Evolutionary conservation across 1,140 invertebrate genomes (phyloP).

Genomic region (Cecropterus lyciades): DNA sequence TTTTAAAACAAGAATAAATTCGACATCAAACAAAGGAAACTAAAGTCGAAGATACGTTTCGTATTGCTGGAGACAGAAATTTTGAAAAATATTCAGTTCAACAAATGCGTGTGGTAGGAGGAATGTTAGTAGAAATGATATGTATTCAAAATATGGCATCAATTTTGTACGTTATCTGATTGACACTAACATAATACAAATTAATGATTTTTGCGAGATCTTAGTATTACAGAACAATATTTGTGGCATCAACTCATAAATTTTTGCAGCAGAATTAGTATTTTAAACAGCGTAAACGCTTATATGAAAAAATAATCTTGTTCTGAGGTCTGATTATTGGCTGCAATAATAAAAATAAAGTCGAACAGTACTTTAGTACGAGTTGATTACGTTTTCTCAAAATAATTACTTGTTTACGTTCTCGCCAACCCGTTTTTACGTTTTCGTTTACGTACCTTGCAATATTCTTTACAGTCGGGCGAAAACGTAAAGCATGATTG

Average conservation of each 20-base stretch:
- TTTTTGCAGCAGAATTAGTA: no score
- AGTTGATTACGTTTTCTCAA: no score
- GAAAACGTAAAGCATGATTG: no score
- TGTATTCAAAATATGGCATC: conserved; percentile 72
- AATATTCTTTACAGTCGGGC: no score
- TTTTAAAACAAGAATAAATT: conserved; percentile 13
- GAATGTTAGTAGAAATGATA: conserved; percentile 70
- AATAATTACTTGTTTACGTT: no score
- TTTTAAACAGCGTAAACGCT: no score
- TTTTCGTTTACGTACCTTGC: no score
- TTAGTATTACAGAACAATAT: background rate
- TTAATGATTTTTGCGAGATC: conserved; percentile 11
- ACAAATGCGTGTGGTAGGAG: conserved; percentile 46
- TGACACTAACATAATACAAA: conserved; percentile 5
- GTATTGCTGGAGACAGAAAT: background rate
- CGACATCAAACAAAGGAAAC: background rate
- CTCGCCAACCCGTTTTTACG: no score
- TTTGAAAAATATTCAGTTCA: conserved; percentile 11
- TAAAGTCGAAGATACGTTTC: conserved; percentile 17
- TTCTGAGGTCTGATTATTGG: no score
- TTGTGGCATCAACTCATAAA: background rate
- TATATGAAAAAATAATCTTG: no score
- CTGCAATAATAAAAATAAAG: background rate
- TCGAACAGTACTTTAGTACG: no score
- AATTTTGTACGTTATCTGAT: conserved; percentile 50